Evolutionary conservation across 64 coral and sea anemone genomes (phyloP).

Genomic region (Montipora foliosa): DNA sequence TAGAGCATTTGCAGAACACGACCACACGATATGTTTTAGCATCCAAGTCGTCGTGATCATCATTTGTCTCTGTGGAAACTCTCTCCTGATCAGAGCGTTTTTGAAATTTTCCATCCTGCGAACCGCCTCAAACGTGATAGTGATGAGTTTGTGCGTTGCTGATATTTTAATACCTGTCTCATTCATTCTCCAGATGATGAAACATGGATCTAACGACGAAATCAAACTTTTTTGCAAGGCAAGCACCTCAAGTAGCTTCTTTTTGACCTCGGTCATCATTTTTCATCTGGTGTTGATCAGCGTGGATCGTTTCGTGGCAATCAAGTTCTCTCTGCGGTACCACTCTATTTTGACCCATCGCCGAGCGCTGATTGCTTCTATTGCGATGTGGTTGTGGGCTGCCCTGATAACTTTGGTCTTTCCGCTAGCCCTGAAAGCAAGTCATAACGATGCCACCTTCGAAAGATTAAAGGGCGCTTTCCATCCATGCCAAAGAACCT

Average conservation of each 20-base stretch:
- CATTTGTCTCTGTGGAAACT: too few relatives aligned
- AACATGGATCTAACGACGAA: neutral
- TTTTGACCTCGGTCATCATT: neutral
- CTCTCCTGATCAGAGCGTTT: too few relatives aligned
- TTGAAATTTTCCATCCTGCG: too few relatives aligned
- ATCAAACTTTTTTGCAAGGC: neutral
- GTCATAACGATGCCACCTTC: neutral
- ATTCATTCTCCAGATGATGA: too few relatives aligned
- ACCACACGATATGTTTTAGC: too few relatives aligned
- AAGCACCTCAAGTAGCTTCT: neutral
- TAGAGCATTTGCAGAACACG: too few relatives aligned
- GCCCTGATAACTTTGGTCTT: neutral
- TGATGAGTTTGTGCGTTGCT: too few relatives aligned
- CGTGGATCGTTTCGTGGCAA: slow-evolving; percentile 5
- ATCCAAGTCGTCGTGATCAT: too few relatives aligned
- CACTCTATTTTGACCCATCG: slow-evolving; percentile 12
- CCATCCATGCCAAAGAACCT: neutral
- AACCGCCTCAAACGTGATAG: too few relatives aligned
- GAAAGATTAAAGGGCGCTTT: neutral
- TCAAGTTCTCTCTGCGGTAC: neutral
- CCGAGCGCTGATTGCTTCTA: neutral
- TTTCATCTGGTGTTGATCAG: slow-evolving; percentile 13
- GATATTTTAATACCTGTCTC: too few relatives aligned
- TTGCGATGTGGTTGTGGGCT: neutral
- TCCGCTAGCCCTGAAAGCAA: neutral